Conservation (phyloP, 2,888 invertebrate species). For the Hofmannophila pseudospretella region DNA sequence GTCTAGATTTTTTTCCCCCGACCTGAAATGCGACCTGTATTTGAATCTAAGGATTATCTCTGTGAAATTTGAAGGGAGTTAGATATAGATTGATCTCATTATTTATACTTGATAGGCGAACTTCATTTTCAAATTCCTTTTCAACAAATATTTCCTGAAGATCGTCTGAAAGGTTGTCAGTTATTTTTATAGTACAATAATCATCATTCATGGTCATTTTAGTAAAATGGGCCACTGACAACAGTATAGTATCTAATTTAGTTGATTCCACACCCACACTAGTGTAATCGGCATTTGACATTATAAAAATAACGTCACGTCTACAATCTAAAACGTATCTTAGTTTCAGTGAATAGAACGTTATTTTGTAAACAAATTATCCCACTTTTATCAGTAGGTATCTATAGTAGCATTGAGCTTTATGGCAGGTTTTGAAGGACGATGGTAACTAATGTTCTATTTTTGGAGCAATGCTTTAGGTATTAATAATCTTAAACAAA, state of each 20-base stretch:
- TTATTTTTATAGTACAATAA: conserved; percentile 6
- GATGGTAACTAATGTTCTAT: background rate
- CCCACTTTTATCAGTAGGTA: background rate
- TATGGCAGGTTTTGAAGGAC: too few species aligned
- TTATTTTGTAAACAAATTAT: background rate
- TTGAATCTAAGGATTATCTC: too few species aligned
- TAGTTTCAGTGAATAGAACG: conserved; percentile 1
- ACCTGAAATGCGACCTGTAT: too few species aligned
- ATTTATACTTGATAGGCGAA: too few species aligned
- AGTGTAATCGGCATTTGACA: conserved; percentile 53
- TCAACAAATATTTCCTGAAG: too few species aligned
- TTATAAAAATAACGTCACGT: conserved; percentile 23
- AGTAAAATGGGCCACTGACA: conserved; percentile 33
- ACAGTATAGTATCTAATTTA: conserved; percentile 48
- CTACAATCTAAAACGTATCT: conserved; percentile 15
- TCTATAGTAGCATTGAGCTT: conserved; percentile 3
- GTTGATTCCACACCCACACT: conserved; percentile 58
- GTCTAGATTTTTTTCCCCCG: too few species aligned
- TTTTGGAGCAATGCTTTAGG: background rate
- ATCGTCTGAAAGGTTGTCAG: background rate
- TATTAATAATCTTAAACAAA: too few species aligned
- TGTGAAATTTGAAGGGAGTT: too few species aligned
- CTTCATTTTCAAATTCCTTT: too few species aligned
- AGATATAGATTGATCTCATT: too few species aligned
- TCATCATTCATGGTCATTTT: conserved; percentile 9